phyloP scores from a whole-genome alignment of 2,113 vertebrate genomes.

The Crotalus horridus region DNA sequence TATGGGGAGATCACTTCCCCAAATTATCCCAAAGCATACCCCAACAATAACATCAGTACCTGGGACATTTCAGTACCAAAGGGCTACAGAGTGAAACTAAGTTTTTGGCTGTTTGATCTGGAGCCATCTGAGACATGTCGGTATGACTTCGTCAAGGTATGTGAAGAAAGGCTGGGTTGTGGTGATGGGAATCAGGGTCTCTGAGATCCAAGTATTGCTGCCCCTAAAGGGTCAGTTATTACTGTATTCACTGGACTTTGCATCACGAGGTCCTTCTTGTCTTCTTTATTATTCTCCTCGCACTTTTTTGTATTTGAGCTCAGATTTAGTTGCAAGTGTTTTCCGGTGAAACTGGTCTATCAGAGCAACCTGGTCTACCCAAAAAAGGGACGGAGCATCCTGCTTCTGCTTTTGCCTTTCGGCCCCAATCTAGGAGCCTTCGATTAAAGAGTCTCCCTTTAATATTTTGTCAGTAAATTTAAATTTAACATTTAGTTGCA shows the following conservation, averaged over 20 bases:
- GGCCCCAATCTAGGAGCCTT: too few species aligned
- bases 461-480: too few species aligned
- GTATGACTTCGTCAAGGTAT: conserved; percentile 88
- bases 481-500: not conserved
- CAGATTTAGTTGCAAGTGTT: not conserved
- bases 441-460: too few species aligned
- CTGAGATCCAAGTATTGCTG: not conserved
- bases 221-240: not conserved
- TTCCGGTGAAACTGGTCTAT: too few species aligned
- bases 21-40: conserved; percentile 81
- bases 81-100: conserved; percentile 82
- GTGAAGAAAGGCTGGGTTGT: not conserved
- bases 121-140: conserved; percentile 81
- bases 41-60: conserved; percentile 66
- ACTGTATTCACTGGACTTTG: not conserved
- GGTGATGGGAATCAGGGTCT: not conserved
- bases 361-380: too few species aligned
- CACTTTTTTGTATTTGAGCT: not conserved
- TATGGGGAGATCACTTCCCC: conserved; percentile 82
- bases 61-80: conserved; percentile 78
- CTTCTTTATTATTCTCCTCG: not conserved
- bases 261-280: not conserved
- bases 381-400: too few species aligned
- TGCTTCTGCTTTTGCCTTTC: too few species aligned
- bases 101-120: conserved; percentile 84